phyloP scores from a whole-genome alignment of 1,140 invertebrate genomes.

The Drosophila lowei region DNA sequence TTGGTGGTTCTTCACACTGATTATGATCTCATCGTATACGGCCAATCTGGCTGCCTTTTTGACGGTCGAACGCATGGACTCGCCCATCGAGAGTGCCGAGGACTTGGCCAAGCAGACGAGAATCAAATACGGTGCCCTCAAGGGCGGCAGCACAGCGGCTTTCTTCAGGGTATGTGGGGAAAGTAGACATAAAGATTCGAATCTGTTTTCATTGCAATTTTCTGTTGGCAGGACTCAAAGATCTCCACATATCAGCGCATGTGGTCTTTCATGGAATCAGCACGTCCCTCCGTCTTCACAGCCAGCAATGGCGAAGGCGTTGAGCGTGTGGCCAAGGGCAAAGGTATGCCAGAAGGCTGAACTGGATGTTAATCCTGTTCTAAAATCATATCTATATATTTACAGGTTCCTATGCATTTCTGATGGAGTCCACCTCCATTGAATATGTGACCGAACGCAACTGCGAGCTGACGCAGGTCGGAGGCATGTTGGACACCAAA shows the following conservation, averaged over 20 bases:
- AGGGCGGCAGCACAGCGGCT: constrained; percentile 94
- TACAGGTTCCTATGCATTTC: constrained; percentile 90
- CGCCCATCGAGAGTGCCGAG: constrained; percentile 97
- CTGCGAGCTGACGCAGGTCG: constrained; percentile 95
- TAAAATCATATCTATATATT: too few relatives aligned
- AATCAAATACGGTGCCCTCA: constrained; percentile 97
- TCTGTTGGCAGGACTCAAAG: constrained; percentile 90
- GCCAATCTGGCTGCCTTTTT: constrained; percentile 98
- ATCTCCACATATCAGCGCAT: constrained; percentile 95
- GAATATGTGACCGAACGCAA: constrained; percentile 96
- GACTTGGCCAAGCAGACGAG: constrained; percentile 98
- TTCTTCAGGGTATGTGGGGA: constrained; percentile 92
- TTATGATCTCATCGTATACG: constrained; percentile 99
- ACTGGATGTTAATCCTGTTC: neutral
- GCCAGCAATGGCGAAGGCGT: constrained; percentile 93
- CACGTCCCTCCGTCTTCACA: constrained; percentile 92
- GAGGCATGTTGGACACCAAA: constrained; percentile 94
- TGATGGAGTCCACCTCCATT: constrained; percentile 97
- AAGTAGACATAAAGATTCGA: neutral
- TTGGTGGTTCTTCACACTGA: constrained; percentile 99
- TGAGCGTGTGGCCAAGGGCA: constrained; percentile 91
- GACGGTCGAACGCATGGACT: constrained; percentile 97
- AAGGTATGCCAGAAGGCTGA: constrained; percentile 84
- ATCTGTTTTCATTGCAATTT: neutral
- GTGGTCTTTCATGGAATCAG: constrained; percentile 96